Percentiles rank a stretch among this genome's conserved stretches.
phyloP scores from a whole-genome alignment of 2,888 invertebrate genomes.

The Oxyteleia sp. region DNA sequence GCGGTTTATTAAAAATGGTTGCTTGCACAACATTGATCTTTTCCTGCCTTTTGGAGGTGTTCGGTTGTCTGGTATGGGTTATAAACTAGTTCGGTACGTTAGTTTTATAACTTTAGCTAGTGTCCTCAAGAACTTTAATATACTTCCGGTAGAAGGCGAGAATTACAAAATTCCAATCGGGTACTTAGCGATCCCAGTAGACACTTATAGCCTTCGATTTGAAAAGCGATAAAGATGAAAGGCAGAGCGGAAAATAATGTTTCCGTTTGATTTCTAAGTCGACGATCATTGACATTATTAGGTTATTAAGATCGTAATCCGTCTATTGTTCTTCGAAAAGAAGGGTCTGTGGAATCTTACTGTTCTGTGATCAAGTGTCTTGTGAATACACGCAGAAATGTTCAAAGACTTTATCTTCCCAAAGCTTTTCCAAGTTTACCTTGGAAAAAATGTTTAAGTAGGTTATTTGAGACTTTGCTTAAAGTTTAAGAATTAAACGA shows the following conservation, averaged over 20 bases:
- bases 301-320: constrained; percentile 31
- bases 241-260: constrained; percentile 1
- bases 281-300: constrained; percentile 60
- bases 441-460: constrained; percentile 16
- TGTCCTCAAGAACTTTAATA: constrained; percentile 89
- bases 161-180: constrained; percentile 89
- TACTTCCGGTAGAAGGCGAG: constrained; percentile 87
- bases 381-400: constrained; percentile 19
- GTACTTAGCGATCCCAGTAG: constrained; percentile 88
- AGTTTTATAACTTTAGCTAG: constrained; percentile 89
- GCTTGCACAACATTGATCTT: constrained; percentile 89
- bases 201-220: constrained; percentile 88
- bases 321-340: no score
- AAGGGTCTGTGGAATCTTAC: constrained; percentile 26
- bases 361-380: constrained; percentile 56
- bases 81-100: constrained; percentile 90
- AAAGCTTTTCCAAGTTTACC: constrained; percentile 14
- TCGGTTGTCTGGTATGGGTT: constrained; percentile 91
- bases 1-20: constrained; percentile 89
- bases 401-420: constrained; percentile 29
- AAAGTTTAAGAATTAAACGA: no score
- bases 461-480: neutral
- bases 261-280: constrained; percentile 6
- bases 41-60: constrained; percentile 91
- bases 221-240: constrained; percentile 83